Base-by-base conservation (phyloP, 1,140 invertebrate species). In the Littorina saxatilis region DNA sequence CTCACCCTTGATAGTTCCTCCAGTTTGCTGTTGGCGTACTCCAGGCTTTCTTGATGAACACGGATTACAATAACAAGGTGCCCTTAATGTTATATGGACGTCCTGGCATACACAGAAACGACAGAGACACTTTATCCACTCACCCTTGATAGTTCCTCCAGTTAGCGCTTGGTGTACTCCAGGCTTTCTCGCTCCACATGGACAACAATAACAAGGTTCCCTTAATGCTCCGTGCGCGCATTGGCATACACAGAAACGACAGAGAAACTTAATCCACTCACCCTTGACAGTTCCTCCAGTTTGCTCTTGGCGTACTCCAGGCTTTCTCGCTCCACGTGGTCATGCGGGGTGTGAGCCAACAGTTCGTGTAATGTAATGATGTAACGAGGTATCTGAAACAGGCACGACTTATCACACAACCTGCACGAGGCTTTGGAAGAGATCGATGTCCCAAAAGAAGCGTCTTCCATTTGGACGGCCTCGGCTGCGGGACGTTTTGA, bases 281-380 rank as follows among this genome's bases (percentile, higher is more conserved):
- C 93, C 88, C 96, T 93, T 0, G 96, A 98, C 0, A 98, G 94
- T 90, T 98, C 96, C 92, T 98, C 97, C 0, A 98, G 93, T 90
- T 98, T 96, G 87, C 96, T 96, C 82, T 96, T 94, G 17, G 97
- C 97, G 90, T 97, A 97, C 91, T 97, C 96, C 72, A 98, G 93
- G 87, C 96, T 97, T 88, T 96, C 96, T 50, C 97, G 93, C 92
- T 98, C 97, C n/a, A 98, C 97, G 92, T 98, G 97, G 93, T 98
- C 97, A 90, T 98, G 96, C 0, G 97, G 97, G 0, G 97, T 98
- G 91, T 98, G 97, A 20, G 97, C 97, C 63, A 98, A 92, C 32
- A 98, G 92, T 92, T 98, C 97, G 91, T 98, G 97, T 32, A 98
- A 93, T 0, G 97, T 98, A 73, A 98, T 96, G 73, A 98, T 98